Evolutionary conservation across 1,140 invertebrate genomes (phyloP).

Genomic region (Drosophila nasuta): DNA sequence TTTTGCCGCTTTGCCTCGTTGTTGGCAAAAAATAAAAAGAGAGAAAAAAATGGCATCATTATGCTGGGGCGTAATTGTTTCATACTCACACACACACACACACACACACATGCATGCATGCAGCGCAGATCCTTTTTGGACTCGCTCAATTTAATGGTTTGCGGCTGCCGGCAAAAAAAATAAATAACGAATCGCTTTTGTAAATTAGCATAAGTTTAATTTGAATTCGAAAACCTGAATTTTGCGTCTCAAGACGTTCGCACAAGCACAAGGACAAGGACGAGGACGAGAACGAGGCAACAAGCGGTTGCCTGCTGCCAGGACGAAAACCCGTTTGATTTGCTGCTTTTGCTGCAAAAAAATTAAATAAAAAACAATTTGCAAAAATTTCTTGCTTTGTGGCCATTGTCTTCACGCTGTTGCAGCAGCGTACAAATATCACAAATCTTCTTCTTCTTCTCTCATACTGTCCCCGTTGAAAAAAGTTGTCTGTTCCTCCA

Average conservation of each 20-base stretch:
- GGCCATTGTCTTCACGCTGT: conserved; percentile 37
- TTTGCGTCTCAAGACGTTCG: conserved; percentile 19
- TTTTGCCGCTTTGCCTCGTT: conserved; percentile 42
- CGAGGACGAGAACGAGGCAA: neutral
- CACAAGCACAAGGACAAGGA: conserved; percentile 6
- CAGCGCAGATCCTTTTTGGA: conserved; percentile 34
- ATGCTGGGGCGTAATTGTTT: conserved; percentile 81
- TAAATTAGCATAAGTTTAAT: conserved; percentile 81
- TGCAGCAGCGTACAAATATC: conserved; percentile 20
- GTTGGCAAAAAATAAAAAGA: conserved; percentile 39
- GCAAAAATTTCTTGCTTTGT: conserved; percentile 71
- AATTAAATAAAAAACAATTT: conserved; percentile 64
- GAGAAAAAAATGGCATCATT: conserved; percentile 68
- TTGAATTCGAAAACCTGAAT: conserved; percentile 62
- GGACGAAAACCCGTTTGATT: conserved; percentile 62
- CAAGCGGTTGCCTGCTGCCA: conserved; percentile 10
- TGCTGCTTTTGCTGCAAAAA: conserved; percentile 14
- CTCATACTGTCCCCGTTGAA: neutral
- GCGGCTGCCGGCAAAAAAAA: conserved; percentile 65
- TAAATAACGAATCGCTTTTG: conserved; percentile 30
- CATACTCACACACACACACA: conserved; percentile 40
- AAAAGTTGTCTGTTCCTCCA: conserved; percentile 40
- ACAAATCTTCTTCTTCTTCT: conserved; percentile 1
- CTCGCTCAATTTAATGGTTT: conserved; percentile 76
- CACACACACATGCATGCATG: conserved; percentile 10